Evolutionary conservation across 2,113 vertebrate species (phyloP).

Genomic region (Synchiropus splendidus): DNA sequence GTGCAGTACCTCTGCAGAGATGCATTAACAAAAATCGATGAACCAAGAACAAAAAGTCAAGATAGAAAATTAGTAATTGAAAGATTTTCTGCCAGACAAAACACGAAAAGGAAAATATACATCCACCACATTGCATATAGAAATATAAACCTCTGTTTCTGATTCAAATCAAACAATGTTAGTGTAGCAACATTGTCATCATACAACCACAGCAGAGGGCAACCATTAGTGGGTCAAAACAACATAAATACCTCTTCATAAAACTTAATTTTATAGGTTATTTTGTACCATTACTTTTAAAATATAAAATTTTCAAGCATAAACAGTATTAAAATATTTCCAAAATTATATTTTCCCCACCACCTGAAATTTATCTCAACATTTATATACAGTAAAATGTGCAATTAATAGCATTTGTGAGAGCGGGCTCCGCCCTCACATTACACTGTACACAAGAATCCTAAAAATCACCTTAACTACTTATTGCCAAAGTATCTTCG

Average conservation of each 20-base stretch:
- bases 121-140: constrained; percentile 47
- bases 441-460: constrained; percentile 14
- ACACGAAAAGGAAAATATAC: constrained; percentile 53
- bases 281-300: constrained; percentile 56
- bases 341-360: constrained; percentile 35
- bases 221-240: constrained; percentile 48
- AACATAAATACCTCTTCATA: constrained; percentile 47
- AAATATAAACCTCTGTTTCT: constrained; percentile 64
- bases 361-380: constrained; percentile 28
- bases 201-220: constrained; percentile 46
- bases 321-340: constrained; percentile 46
- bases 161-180: constrained; percentile 41
- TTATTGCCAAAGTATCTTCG: constrained; percentile 41
- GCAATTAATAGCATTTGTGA: constrained; percentile 51
- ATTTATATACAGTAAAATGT: constrained; percentile 40
- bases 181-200: constrained; percentile 30
- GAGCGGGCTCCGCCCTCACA: constrained; percentile 30
- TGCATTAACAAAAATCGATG: constrained; percentile 14
- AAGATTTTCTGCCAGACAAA: constrained; percentile 48
- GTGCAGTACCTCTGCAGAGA: constrained; percentile 31
- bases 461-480: constrained; percentile 23
- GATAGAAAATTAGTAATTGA: constrained; percentile 20
- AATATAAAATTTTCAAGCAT: constrained; percentile 44
- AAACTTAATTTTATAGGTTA: constrained; percentile 38
- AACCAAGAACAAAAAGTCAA: constrained; percentile 17